Conservation (phyloP, 2,113 vertebrate species). For the Rhinogobius similis region DNA sequence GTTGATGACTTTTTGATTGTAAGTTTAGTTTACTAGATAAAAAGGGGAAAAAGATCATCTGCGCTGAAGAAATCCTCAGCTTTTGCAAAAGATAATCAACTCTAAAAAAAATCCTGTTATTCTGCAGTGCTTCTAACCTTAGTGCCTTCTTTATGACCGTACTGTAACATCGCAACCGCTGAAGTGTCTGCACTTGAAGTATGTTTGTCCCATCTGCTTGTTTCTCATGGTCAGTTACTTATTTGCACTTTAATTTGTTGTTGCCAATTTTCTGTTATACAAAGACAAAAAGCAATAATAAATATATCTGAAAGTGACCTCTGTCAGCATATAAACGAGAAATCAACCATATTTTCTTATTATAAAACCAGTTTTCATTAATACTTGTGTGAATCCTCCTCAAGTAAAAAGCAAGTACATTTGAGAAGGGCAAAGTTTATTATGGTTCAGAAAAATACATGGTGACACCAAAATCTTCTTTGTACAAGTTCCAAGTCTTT, state of each 20-base stretch:
- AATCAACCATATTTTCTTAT: not conserved
- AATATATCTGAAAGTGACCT: not conserved
- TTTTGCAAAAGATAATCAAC: too few species aligned
- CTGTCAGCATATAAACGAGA: not conserved
- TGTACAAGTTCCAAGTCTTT: conserved; percentile 89
- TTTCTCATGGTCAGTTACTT: not conserved
- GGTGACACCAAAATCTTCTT: conserved; percentile 87
- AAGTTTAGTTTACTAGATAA: conserved; percentile 14
- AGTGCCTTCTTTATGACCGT: conserved; percentile 25
- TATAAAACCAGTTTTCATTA: not conserved
- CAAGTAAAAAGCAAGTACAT: not conserved
- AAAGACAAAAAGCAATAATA: not conserved
- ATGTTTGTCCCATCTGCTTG: not conserved
- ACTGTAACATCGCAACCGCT: not conserved
- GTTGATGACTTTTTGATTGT: not conserved
- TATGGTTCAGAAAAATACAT: conserved; percentile 78
- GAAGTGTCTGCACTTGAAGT: not conserved
- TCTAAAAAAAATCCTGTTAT: not conserved
- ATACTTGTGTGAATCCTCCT: not conserved
- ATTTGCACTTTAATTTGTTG: conserved; percentile 1
- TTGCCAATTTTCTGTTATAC: not conserved
- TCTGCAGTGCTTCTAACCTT: not conserved
- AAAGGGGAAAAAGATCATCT: not conserved
- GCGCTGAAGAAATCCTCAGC: not conserved
- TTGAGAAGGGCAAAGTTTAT: conserved; percentile 21